A percentile compares a stretch with the other conserved stretches of the same genome.
These are phyloP conservation scores for Dufourea novaeangliae DNA, from an alignment of 1,140 invertebrate genomes.

Conservation along the genomic window DNA sequence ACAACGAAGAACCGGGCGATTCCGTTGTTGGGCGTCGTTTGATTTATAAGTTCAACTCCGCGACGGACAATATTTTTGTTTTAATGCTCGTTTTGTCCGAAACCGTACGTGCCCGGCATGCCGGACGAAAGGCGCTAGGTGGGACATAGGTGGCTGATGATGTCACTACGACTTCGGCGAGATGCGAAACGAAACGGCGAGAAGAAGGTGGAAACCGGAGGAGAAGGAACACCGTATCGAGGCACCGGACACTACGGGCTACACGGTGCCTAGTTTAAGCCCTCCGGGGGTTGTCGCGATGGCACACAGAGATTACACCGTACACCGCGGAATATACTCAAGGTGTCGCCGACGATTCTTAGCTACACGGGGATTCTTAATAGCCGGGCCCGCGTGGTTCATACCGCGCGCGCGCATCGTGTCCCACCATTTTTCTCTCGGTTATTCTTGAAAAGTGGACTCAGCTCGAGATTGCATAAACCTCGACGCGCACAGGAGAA, in stretches of 20 bases:
- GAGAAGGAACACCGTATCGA: constrained; percentile 22
- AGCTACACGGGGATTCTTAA: constrained; percentile 56
- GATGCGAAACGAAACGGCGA: constrained; percentile 22
- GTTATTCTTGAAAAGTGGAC: background rate
- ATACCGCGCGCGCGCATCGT: background rate
- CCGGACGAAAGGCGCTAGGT: constrained; percentile 69
- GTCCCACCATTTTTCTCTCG: background rate
- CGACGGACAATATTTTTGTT: constrained; percentile 74
- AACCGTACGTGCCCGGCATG: constrained; percentile 74
- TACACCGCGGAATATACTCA: constrained; percentile 67
- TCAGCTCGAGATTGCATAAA: background rate
- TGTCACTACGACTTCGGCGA: constrained; percentile 69
- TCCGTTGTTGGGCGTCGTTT: constrained; percentile 58
- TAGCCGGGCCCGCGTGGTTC: constrained; percentile 26
- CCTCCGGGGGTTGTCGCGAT: constrained; percentile 70
- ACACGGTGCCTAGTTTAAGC: constrained; percentile 75
- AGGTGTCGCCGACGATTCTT: constrained; percentile 61
- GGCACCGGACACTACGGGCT: constrained; percentile 71
- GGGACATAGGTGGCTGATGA: constrained; percentile 77
- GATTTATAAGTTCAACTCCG: constrained; percentile 76
- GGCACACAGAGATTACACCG: constrained; percentile 77
- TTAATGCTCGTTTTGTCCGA: constrained; percentile 69
- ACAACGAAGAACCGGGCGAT: constrained; percentile 51
- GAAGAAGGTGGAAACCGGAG: constrained; percentile 36
- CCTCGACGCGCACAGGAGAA: background rate